Conservation (phyloP, 2,797 vertebrate genomes). For the Brachyalestes nurse region DNA sequence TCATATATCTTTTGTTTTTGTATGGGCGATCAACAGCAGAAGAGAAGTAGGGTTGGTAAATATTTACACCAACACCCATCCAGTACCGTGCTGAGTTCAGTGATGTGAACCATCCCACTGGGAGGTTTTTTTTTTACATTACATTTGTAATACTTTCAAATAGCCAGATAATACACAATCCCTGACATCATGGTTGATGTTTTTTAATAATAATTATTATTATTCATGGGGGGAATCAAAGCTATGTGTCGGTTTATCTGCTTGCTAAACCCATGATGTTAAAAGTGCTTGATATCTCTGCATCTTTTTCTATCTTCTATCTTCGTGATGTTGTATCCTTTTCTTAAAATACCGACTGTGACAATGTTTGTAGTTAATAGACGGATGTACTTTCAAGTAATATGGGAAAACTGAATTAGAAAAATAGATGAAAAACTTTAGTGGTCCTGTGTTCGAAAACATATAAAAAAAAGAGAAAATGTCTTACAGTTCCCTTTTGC, state of each 20-base stretch:
- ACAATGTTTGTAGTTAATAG: slow-evolving; percentile 91
- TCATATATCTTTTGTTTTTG: neutral
- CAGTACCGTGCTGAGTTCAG: slow-evolving; percentile 8
- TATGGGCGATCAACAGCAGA: neutral
- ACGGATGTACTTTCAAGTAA: slow-evolving; percentile 87
- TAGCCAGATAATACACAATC: slow-evolving; percentile 61
- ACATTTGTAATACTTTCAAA: slow-evolving; percentile 48
- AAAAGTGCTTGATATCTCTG: slow-evolving; percentile 74
- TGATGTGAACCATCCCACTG: slow-evolving; percentile 17
- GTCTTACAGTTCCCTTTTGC: slow-evolving; percentile 73
- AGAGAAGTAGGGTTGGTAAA: slow-evolving; percentile 17
- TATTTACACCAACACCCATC: slow-evolving; percentile 6
- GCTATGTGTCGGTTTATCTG: slow-evolving; percentile 51
- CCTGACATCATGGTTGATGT: slow-evolving; percentile 62
- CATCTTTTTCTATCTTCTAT: slow-evolving; percentile 74
- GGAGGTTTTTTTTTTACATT: slow-evolving; percentile 73
- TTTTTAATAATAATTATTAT: slow-evolving; percentile 12
- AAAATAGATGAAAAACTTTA: slow-evolving; percentile 79
- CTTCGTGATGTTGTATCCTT: slow-evolving; percentile 81
- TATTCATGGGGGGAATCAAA: neutral
- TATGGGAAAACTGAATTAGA: slow-evolving; percentile 69
- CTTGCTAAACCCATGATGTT: slow-evolving; percentile 72
- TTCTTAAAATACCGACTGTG: slow-evolving; percentile 85
- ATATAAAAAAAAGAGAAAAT: slow-evolving; percentile 68
- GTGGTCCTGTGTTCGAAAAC: slow-evolving; percentile 80